Percentiles rank a stretch among this genome's conserved stretches.
phyloP scores from a whole-genome alignment of 2,113 vertebrate genomes.

The Vireo altiloquus region DNA sequence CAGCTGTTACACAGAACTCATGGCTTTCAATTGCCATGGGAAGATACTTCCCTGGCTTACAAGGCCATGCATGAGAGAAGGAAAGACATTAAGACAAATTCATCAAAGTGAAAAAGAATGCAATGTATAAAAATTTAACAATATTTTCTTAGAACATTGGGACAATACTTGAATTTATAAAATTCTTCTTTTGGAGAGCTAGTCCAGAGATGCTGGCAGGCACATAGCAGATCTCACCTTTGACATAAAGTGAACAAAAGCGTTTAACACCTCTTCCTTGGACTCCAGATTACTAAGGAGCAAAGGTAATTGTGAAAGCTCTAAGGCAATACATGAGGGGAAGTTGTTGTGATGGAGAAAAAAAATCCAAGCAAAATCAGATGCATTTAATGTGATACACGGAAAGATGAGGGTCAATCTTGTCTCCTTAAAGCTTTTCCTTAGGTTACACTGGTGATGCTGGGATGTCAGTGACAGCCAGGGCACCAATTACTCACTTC shows the following conservation, averaged over 20 bases:
- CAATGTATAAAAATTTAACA: background rate
- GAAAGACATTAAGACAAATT: background rate
- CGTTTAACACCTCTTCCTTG: background rate
- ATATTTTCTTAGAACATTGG: background rate
- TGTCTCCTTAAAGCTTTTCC: background rate
- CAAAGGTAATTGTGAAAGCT: background rate
- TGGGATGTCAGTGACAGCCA: background rate
- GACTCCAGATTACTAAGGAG: background rate
- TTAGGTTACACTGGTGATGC: background rate
- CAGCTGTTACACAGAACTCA: background rate
- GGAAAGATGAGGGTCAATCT: background rate
- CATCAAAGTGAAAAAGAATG: background rate
- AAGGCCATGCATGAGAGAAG: background rate
- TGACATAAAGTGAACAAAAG: background rate
- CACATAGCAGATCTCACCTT: background rate
- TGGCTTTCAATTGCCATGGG: background rate
- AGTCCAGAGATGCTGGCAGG: background rate
- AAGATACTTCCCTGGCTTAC: background rate
- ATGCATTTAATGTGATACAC: background rate
- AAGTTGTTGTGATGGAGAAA: background rate
- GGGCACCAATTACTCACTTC: background rate
- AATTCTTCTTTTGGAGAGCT: background rate
- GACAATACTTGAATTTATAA: background rate
- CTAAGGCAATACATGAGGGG: background rate
- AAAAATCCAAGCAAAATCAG: background rate